Percentiles rank a stretch among this genome's conserved stretches.
Evolutionary conservation across 2,113 vertebrate genomes (phyloP).

Genomic region (Limanda limanda): DNA sequence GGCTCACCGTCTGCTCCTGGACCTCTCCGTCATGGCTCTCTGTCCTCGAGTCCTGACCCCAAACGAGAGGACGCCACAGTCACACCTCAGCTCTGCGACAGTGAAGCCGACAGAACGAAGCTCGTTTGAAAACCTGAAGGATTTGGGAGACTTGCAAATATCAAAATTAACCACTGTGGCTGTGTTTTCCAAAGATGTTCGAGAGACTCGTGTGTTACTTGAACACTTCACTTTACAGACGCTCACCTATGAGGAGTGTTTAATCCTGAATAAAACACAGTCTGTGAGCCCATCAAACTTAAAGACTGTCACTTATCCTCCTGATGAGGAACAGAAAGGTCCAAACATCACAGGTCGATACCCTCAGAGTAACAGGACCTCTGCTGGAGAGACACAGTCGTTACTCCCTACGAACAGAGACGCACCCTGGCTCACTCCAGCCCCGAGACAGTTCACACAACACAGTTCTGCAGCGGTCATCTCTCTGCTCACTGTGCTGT

Average conservation of each 20-base stretch:
- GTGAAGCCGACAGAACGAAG: neutral
- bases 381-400: constrained; percentile 32
- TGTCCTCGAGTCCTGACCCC: constrained; percentile 75
- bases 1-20: constrained; percentile 75
- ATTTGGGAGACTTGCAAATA: constrained; percentile 6
- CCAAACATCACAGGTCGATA: constrained; percentile 51
- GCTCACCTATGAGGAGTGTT: constrained; percentile 79
- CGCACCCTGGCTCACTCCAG: constrained; percentile 24
- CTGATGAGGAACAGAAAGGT: constrained; percentile 47
- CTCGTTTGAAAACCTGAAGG: neutral
- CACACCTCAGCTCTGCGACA: neutral
- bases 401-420: constrained; percentile 57
- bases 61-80: constrained; percentile 36
- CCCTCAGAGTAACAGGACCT: constrained; percentile 28
- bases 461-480: constrained; percentile 54
- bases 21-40: constrained; percentile 77
- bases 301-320: constrained; percentile 37
- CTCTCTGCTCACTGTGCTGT: constrained; percentile 72
- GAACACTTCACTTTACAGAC: constrained; percentile 68
- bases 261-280: constrained; percentile 64
- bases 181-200: neutral
- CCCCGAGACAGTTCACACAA: neutral
- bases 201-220: constrained; percentile 21
- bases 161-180: neutral
- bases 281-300: constrained; percentile 20